phyloP scores from a whole-genome alignment of 2,113 vertebrate species.

The Corythaixoides concolor region DNA sequence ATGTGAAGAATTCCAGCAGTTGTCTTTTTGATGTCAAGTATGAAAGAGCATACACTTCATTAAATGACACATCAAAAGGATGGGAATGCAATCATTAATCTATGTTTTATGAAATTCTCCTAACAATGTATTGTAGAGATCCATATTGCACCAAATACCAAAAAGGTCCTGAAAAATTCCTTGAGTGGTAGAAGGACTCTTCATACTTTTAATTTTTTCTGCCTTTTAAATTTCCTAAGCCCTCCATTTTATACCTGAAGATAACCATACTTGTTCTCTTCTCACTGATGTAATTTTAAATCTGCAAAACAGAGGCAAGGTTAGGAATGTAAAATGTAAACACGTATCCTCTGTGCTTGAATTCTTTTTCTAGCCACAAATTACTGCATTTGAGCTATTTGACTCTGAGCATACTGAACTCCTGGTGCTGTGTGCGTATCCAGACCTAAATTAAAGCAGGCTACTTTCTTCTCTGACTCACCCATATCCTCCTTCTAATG shows the following conservation, averaged over 20 bases:
- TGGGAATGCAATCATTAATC: slow-evolving; percentile 75
- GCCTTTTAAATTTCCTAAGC: not conserved
- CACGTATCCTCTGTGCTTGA: not conserved
- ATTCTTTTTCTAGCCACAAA: not conserved
- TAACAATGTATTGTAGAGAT: slow-evolving; percentile 57
- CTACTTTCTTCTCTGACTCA: not conserved
- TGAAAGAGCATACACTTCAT: slow-evolving; percentile 73
- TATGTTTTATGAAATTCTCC: slow-evolving; percentile 72
- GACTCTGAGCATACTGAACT: not conserved
- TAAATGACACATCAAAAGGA: slow-evolving; percentile 79
- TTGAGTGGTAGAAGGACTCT: not conserved
- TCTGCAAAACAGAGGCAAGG: not conserved
- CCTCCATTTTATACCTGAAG: not conserved
- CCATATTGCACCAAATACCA: slow-evolving; percentile 33
- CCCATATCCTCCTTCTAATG: not conserved
- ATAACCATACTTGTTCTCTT: not conserved
- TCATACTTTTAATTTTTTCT: not conserved
- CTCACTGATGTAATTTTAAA: not conserved
- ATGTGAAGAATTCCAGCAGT: slow-evolving; percentile 64
- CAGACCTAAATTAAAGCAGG: not conserved
- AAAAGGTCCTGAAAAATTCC: not conserved
- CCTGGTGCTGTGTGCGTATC: accelerated
- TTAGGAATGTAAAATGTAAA: not conserved
- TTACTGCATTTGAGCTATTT: not conserved
- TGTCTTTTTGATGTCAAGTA: slow-evolving; percentile 75